Percentiles rank a stretch among this genome's conserved stretches.
Conservation (phyloP, 1,140 invertebrate species). For the Trachelipus rathkii region DNA sequence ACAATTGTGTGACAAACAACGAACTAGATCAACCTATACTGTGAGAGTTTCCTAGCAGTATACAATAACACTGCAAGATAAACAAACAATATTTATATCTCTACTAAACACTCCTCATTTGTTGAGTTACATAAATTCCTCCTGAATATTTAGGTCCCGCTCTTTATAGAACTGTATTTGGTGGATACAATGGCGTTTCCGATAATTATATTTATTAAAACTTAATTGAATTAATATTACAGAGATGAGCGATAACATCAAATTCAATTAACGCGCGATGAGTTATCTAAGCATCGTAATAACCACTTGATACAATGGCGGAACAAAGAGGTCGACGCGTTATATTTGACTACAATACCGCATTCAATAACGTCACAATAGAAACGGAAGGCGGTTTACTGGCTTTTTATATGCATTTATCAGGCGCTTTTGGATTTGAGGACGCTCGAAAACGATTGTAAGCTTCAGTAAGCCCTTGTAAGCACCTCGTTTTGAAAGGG, state of each 20-base stretch:
- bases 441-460: background rate
- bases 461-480: background rate
- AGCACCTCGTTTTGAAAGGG: background rate
- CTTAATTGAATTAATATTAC: background rate
- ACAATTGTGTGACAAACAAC: no score
- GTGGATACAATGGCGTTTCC: background rate
- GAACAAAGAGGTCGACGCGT: no score
- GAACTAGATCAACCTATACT: no score
- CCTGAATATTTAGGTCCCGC: no score
- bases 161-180: no score
- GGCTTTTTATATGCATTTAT: background rate
- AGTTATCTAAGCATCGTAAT: no score
- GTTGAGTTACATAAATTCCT: no score
- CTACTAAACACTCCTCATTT: no score
- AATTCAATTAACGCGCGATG: background rate
- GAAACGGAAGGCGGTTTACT: background rate
- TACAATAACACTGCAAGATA: no score
- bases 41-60: no score
- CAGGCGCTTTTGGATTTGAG: background rate
- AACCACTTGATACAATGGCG: no score
- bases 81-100: no score
- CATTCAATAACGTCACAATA: background rate
- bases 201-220: background rate
- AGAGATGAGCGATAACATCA: background rate
- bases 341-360: background rate